Percentiles rank a stretch among this genome's conserved stretches.
Conservation (phyloP, 2,113 vertebrate genomes). For the Oryzias melastigma region DNA sequence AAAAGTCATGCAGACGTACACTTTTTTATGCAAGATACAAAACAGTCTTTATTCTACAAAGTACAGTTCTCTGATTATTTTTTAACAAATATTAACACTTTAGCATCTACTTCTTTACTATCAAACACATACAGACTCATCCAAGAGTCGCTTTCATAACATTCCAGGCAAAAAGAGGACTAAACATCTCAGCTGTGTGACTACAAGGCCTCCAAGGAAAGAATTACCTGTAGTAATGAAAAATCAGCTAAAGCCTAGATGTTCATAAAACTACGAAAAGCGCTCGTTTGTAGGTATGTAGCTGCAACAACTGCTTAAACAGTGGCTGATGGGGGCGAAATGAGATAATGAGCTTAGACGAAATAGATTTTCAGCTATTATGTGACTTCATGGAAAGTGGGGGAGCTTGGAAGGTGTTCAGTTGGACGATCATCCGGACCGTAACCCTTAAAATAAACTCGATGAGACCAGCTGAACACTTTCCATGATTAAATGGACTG, state of each 20-base stretch:
- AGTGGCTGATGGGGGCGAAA: conserved; percentile 8
- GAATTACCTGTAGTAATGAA: conserved; percentile 6
- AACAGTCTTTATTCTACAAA: conserved; percentile 38
- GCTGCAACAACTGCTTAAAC: conserved; percentile 30
- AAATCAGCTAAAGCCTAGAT: conserved; percentile 8
- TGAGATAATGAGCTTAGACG: not conserved
- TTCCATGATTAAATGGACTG: conserved; percentile 52
- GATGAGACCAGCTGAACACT: conserved; percentile 62
- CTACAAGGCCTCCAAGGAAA: conserved; percentile 11
- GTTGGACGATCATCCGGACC: conserved; percentile 38
- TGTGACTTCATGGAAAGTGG: conserved; percentile 4
- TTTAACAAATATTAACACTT: conserved; percentile 21
- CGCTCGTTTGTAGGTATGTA: conserved; percentile 1
- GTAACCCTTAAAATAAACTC: conserved; percentile 36
- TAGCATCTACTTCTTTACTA: conserved; percentile 19
- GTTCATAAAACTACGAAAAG: conserved; percentile 23
- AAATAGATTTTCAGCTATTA: conserved; percentile 24
- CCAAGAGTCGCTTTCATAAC: conserved; percentile 23
- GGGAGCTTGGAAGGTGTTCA: conserved; percentile 49
- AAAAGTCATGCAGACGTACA: conserved; percentile 37
- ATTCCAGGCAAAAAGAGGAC: conserved; percentile 26
- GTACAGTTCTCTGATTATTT: not conserved
- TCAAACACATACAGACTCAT: conserved; percentile 7
- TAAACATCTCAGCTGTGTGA: conserved; percentile 33
- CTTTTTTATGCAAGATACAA: conserved; percentile 52